Evolutionary conservation across 2,888 invertebrate genomes (phyloP), one percentile per base, ranked within the genome.

Genomic region (Prosopocoilus inquinatus): DNA sequence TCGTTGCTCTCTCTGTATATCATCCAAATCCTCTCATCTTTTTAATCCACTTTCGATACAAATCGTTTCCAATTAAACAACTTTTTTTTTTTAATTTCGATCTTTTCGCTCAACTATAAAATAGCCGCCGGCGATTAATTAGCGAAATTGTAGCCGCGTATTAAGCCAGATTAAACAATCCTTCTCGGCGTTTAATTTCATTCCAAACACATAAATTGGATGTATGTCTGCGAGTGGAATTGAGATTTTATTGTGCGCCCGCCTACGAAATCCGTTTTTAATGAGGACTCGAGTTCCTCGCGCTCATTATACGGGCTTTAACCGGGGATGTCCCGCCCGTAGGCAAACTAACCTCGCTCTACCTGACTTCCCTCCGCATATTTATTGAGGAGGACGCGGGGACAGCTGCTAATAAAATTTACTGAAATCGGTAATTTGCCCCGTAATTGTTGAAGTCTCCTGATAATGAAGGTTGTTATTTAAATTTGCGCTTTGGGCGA

Each of bases 241-340:
- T 33, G 43, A 43, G 33, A 33, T 47, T 50, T 50, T 50, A 50
- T 43, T 43, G 43, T 28, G 47, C 55, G 57, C 59, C 54, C 55
- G 59, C 61, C 57, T 57, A 61, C 55, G 50, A 61, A 61, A 61
- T 61, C 59, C 53, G 55, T 59, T 61, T 61, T 61, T 61, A 61
- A 61, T 59, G 59, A 61, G 59, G 53, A 56, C 55, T 57, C 54
- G 57, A 58, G 58, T 57, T 61, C 57, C 13, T 20, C 50, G 59
- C 55, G 50, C 59, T 59, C 59, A 57, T 61, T 61, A 61, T 61
- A 55, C 57, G 59, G 55, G 57, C 57, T 61, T 60, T 57, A 43
- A 51, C 46, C 13, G 56, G 57, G 53, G 54, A 59, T 38, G 52
- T 57, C 55, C 53, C 32, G 53, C 57, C 58, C 53, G 35, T 28